A percentile compares a stretch with the other conserved stretches of the same genome.
phyloP scores from a whole-genome alignment of 2,113 vertebrate species.

The Vidua macroura region DNA sequence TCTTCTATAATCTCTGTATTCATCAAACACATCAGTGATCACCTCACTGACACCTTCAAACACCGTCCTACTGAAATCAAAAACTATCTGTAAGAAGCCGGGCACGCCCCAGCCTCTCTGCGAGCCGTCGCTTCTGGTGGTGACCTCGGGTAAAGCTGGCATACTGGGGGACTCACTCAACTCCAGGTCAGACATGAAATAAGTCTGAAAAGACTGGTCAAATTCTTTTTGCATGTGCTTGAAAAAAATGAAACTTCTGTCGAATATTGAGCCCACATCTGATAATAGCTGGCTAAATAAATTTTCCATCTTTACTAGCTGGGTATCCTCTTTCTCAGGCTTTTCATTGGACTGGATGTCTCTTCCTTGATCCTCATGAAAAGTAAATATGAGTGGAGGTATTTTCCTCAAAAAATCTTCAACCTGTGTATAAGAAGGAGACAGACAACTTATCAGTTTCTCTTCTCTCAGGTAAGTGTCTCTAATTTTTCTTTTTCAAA shows the following conservation, averaged over 20 bases:
- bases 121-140: constrained; percentile 44
- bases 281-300: constrained; percentile 75
- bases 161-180: constrained; percentile 27
- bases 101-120: constrained; percentile 77
- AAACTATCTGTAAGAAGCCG: constrained; percentile 79
- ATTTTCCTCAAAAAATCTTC: constrained; percentile 81
- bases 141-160: constrained; percentile 52
- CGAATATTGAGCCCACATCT: constrained; percentile 75
- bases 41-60: constrained; percentile 80
- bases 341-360: constrained; percentile 61
- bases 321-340: constrained; percentile 62
- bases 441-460: background rate
- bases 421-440: constrained; percentile 68
- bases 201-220: constrained; percentile 77
- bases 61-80: constrained; percentile 82
- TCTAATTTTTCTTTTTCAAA: background rate
- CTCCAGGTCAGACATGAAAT: constrained; percentile 76
- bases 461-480: background rate
- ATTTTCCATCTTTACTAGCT: constrained; percentile 76
- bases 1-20: constrained; percentile 50
- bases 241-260: constrained; percentile 77
- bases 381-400: constrained; percentile 73
- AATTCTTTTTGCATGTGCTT: constrained; percentile 78
- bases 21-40: constrained; percentile 74
- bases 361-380: constrained; percentile 55